A percentile compares a stretch with the other conserved stretches of the same genome.
phyloP scores from a whole-genome alignment of 2,888 invertebrate genomes.

The Pyrrhosoma nymphula region DNA sequence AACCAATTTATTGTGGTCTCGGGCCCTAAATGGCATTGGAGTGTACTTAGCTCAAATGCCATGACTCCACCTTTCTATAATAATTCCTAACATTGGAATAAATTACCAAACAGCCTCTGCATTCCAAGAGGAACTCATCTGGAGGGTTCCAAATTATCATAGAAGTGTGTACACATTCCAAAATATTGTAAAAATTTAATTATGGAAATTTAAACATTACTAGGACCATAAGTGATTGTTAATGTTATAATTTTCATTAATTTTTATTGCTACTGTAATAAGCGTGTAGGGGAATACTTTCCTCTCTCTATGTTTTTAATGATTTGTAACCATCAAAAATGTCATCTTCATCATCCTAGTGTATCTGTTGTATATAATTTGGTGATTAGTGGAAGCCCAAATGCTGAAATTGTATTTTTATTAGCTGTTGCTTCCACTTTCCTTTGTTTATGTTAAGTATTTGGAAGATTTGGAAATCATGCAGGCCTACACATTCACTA shows the following conservation, averaged over 20 bases:
- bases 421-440: slow-evolving; percentile 43
- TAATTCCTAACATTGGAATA: slow-evolving; percentile 29
- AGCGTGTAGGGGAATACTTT: background rate
- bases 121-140: slow-evolving; percentile 37
- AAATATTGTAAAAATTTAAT: slow-evolving; percentile 65
- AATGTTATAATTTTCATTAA: slow-evolving; percentile 54
- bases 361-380: slow-evolving; percentile 52
- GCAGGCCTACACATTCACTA: background rate
- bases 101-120: slow-evolving; percentile 51
- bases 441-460: slow-evolving; percentile 36
- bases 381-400: slow-evolving; percentile 39
- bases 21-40: slow-evolving; percentile 55
- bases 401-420: slow-evolving; percentile 17
- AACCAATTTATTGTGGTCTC: slow-evolving; percentile 53
- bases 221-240: slow-evolving; percentile 59
- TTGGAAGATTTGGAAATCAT: slow-evolving; percentile 40
- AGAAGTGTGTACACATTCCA: slow-evolving; percentile 60
- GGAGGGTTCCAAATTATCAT: slow-evolving; percentile 50
- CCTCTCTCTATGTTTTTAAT: slow-evolving; percentile 24
- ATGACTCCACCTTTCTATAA: slow-evolving; percentile 37
- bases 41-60: slow-evolving; percentile 15
- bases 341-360: slow-evolving; percentile 36
- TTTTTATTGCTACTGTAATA: slow-evolving; percentile 26
- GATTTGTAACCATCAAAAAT: slow-evolving; percentile 2
- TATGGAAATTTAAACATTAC: slow-evolving; percentile 44